phyloP scores from a whole-genome alignment of 2,113 vertebrate genomes.

The Percopsis transmontana region DNA sequence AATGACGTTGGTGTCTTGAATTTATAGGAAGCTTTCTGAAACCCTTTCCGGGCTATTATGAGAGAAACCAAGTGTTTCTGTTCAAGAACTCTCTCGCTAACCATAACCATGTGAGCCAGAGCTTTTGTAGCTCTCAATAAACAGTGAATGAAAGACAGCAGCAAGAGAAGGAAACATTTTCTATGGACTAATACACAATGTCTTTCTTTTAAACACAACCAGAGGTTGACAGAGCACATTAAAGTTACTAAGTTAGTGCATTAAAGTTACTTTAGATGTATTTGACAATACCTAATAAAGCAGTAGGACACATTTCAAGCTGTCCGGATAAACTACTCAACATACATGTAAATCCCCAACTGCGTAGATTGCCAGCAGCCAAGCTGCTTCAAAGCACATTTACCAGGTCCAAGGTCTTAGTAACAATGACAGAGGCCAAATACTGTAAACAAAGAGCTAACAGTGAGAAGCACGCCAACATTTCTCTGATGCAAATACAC shows the following conservation, averaged over 20 bases:
- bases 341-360: neutral
- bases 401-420: conserved; percentile 4
- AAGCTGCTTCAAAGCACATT: conserved; percentile 34
- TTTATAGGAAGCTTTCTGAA: conserved; percentile 16
- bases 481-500: conserved; percentile 40
- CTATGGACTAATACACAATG: conserved; percentile 48
- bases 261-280: conserved; percentile 37
- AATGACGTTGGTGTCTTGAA: conserved; percentile 19
- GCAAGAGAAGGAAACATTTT: conserved; percentile 45
- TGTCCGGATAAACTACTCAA: conserved; percentile 10
- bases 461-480: conserved; percentile 21
- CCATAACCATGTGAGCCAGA: conserved; percentile 55
- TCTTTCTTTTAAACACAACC: conserved; percentile 34
- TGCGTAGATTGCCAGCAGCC: conserved; percentile 14
- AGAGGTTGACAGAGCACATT: conserved; percentile 36
- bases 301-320: conserved; percentile 33
- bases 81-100: conserved; percentile 44
- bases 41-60: conserved; percentile 20
- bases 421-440: conserved; percentile 25
- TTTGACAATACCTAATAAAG: conserved; percentile 41
- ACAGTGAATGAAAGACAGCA: conserved; percentile 39
- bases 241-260: conserved; percentile 26
- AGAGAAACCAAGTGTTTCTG: conserved; percentile 27
- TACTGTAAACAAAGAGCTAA: conserved; percentile 42
- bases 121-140: conserved; percentile 48